A percentile compares a stretch with the other conserved stretches of the same genome.
Conservation (phyloP, 2,113 vertebrate genomes). For the Anseranas semipalmata region DNA sequence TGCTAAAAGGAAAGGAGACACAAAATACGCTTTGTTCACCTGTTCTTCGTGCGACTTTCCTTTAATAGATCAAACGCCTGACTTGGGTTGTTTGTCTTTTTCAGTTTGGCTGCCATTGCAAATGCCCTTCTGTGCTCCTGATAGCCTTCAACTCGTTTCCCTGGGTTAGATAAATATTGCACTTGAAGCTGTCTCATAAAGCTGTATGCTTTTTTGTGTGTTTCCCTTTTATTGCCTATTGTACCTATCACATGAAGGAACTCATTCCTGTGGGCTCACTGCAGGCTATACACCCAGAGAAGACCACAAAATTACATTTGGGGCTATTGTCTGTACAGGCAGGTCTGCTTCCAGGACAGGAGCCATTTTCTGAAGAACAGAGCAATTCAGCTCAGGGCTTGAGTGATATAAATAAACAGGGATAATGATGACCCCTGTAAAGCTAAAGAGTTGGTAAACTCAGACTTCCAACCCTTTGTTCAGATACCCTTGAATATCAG, state of each 20-base stretch:
- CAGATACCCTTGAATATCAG: neutral
- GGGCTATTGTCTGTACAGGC: neutral
- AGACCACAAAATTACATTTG: neutral
- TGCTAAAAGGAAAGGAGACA: neutral
- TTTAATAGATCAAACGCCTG: neutral
- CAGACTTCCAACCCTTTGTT: neutral
- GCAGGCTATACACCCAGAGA: neutral
- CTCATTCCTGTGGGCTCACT: neutral
- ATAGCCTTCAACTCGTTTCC: neutral
- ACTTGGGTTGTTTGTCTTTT: neutral
- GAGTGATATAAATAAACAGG: neutral
- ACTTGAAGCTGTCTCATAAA: neutral
- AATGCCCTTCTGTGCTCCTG: neutral
- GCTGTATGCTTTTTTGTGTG: neutral
- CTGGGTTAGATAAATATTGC: conserved; percentile 3
- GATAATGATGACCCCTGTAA: neutral
- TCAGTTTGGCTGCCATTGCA: neutral
- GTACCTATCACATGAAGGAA: neutral
- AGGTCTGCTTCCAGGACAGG: neutral
- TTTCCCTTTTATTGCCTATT: neutral
- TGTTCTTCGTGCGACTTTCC: neutral
- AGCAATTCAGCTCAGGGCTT: neutral
- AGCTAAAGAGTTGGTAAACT: neutral
- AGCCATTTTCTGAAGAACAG: neutral
- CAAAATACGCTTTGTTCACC: neutral